A percentile compares a stretch with the other conserved stretches of the same genome.
Evolutionary conservation across 2,797 vertebrate species (phyloP).

Genomic region (Dipus sagitta): DNA sequence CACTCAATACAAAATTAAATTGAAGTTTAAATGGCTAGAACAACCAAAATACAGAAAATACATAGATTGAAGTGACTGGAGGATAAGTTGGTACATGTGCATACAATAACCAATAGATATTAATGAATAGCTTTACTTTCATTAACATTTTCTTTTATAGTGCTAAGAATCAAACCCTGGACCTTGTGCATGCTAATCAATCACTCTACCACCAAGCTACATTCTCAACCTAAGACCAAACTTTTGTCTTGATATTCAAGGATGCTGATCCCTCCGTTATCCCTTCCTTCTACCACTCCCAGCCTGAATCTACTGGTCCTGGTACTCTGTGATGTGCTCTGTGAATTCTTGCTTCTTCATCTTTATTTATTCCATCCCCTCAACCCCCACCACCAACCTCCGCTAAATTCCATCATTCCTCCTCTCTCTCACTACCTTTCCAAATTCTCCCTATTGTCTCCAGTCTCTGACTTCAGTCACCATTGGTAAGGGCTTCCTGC

Average conservation of each 20-base stretch:
- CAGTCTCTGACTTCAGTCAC: background rate
- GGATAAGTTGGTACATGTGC: background rate
- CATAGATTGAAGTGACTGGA: background rate
- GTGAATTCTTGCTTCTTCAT: background rate
- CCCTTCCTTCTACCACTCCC: background rate
- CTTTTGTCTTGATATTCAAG: background rate
- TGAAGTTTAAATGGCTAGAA: background rate
- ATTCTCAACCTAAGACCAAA: background rate
- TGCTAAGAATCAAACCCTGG: background rate
- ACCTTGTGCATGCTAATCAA: background rate
- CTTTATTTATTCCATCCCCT: background rate
- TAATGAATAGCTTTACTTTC: conserved; percentile 23
- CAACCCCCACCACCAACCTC: background rate
- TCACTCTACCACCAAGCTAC: background rate
- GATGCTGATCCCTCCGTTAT: background rate
- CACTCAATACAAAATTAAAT: background rate
- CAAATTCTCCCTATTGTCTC: conserved; percentile 2
- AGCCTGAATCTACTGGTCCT: background rate
- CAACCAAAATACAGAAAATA: background rate
- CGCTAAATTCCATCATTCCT: background rate
- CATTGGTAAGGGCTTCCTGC: background rate
- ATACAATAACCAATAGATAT: background rate
- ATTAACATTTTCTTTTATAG: background rate
- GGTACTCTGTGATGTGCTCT: background rate
- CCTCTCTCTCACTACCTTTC: background rate